Evolutionary conservation across 2,888 invertebrate genomes (phyloP), one percentile per base, ranked within the genome.

Genomic region (Anticlea derivata): DNA sequence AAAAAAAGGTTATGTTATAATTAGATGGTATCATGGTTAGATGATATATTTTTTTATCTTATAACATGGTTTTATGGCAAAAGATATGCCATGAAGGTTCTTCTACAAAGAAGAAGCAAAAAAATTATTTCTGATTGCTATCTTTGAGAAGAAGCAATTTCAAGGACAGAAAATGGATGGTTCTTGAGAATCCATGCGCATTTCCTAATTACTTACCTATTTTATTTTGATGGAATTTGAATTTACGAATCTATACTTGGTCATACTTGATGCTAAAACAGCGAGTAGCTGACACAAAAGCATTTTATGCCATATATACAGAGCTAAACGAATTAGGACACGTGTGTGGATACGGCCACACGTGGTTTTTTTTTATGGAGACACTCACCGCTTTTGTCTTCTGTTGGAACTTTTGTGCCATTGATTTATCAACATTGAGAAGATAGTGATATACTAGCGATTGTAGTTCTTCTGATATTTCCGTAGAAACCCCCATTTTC

Each of bases 331-430:
- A 8, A 37, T 35, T 12, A 29, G 48, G 75, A 70, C 84, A 87
- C 87, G 80, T 84, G 86, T 77, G 70, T 33, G 24, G 24, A 27
- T 51, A 37, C 56, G 60, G 59, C 64, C 73, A 79, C 83, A 88
- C 86, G 87, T 87, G 87, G 84, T 83, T 60, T 62, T 65, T 55
- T 33, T 49, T 55, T 53, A 60, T 44, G 33, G 48, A 33, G 34
- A 37, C 49, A 92, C 95, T 94, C 92, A 96, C 96, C 86, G 94
- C 93, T 76, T 95, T 95, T 0, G 93, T 92, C 84, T 94, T 95
- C 68, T 93, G 92, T 68, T 94, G 92, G 73, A 94, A 95, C 39
- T 93, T 90, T 66, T 92, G 91, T 0, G 96, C 96, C 22, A 96
- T 70, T 4, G 92, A 85, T 75, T 93, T 93, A 70, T 95, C 94